A percentile compares a stretch with the other conserved stretches of the same genome.
These are phyloP conservation scores for Cyprinodon diabolis DNA, from an alignment of 2,797 vertebrate species.

Conservation along the genomic window DNA sequence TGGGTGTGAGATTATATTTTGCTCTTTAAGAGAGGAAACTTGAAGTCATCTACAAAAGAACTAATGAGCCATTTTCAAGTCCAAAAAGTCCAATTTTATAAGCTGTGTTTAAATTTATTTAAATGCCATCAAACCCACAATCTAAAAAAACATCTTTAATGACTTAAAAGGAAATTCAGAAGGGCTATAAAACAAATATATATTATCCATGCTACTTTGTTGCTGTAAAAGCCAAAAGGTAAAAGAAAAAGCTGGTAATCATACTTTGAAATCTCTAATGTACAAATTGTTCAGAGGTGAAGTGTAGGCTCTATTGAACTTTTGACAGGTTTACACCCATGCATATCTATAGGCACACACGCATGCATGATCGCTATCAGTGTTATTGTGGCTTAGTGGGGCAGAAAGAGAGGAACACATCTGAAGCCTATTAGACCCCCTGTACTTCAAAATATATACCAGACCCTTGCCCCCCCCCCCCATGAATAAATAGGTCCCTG, in stretches of 20 bases:
- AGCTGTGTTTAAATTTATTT: background rate
- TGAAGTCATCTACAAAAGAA: too few species aligned
- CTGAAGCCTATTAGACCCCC: conserved; percentile 69
- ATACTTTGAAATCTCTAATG: conserved; percentile 51
- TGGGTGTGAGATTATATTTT: too few species aligned
- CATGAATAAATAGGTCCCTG: conserved; percentile 23
- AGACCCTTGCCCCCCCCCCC: conserved; percentile 18
- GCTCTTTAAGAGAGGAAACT: background rate
- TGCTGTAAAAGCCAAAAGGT: background rate
- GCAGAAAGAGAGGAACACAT: conserved; percentile 53
- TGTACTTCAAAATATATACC: conserved; percentile 36
- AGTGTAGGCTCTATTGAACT: conserved; percentile 42
- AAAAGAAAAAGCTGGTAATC: conserved; percentile 19
- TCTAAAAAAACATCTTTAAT: background rate
- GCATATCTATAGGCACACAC: background rate
- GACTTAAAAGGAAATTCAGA: background rate
- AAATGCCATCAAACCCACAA: too few species aligned
- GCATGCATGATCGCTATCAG: conserved; percentile 25
- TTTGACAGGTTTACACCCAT: conserved; percentile 6
- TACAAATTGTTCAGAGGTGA: conserved; percentile 64
- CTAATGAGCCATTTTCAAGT: too few species aligned
- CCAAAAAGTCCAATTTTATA: background rate
- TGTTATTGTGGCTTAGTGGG: conserved; percentile 51
- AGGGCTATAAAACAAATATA: background rate
- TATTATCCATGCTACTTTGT: background rate